These are phyloP conservation scores for Trachelus stipa DNA, from an alignment of 2,888 invertebrate species.

Conservation along the genomic window DNA sequence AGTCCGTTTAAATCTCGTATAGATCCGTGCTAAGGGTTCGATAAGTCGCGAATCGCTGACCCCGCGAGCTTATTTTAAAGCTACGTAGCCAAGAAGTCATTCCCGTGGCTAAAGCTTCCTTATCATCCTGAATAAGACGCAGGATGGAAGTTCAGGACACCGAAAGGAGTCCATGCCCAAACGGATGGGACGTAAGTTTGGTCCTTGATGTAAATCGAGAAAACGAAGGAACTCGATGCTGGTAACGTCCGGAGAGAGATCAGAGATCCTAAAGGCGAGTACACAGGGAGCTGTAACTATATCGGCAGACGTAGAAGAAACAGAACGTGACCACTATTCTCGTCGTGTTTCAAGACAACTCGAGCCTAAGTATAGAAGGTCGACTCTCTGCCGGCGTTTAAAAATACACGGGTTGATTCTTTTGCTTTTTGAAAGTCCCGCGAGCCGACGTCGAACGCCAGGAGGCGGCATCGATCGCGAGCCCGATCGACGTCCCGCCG, in stretches of 20 bases:
- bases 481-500: background rate
- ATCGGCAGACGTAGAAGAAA: constrained; percentile 20
- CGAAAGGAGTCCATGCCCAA: background rate
- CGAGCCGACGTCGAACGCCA: background rate
- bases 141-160: background rate
- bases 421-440: background rate
- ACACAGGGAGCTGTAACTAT: background rate
- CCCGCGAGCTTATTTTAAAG: constrained; percentile 4
- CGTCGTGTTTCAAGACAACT: constrained; percentile 53
- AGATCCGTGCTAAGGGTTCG: constrained; percentile 9
- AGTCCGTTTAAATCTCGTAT: constrained; percentile 24
- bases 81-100: background rate
- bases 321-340: constrained; percentile 49
- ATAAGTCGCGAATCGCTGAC: constrained; percentile 8
- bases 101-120: background rate
- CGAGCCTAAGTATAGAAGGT: constrained; percentile 48
- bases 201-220: background rate
- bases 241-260: background rate
- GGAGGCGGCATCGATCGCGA: background rate
- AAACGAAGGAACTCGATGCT: background rate
- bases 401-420: constrained; percentile 37
- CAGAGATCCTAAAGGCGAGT: background rate
- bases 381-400: constrained; percentile 43
- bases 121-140: background rate
- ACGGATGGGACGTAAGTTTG: background rate